phyloP scores from a whole-genome alignment of 53 echinoderm and acorn worm genomes.

The Holothuria leucospilota region DNA sequence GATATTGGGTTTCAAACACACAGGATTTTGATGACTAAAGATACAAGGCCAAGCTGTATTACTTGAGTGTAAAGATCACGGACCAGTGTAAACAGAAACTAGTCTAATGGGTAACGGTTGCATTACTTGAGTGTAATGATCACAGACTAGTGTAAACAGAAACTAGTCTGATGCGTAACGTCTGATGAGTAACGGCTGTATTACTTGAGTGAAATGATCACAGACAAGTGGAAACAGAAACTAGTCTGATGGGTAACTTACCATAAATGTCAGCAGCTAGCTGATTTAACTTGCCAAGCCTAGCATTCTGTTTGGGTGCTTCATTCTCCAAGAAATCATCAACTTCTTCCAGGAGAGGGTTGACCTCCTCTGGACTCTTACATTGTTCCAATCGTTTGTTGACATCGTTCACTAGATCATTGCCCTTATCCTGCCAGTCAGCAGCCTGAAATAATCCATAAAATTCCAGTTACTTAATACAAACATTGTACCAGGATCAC shows the following conservation, averaged over 20 bases:
- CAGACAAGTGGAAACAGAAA: too few relatives aligned
- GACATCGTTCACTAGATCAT: constrained; percentile 76
- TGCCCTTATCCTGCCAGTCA: constrained; percentile 93
- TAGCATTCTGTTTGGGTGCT: constrained; percentile 77
- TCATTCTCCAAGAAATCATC: constrained; percentile 86
- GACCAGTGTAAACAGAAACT: too few relatives aligned
- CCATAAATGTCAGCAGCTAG: constrained; percentile 88
- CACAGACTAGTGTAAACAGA: too few relatives aligned
- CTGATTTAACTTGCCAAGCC: constrained; percentile 84
- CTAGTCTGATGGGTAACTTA: constrained; percentile 57
- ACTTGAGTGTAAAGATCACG: too few relatives aligned
- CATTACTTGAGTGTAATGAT: too few relatives aligned
- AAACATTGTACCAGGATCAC: background rate
- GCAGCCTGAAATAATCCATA: constrained; percentile 61
- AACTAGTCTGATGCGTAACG: too few relatives aligned
- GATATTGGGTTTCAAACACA: too few relatives aligned
- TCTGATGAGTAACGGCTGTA: too few relatives aligned
- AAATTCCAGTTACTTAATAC: background rate
- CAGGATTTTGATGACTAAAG: too few relatives aligned
- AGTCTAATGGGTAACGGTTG: too few relatives aligned
- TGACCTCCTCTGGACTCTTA: constrained; percentile 76
- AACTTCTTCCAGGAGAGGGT: constrained; percentile 77
- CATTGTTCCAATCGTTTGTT: constrained; percentile 66
- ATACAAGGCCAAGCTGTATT: too few relatives aligned
- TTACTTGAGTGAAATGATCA: too few relatives aligned